Percentiles rank a stretch among this genome's conserved stretches.
Conservation (phyloP, 1,140 invertebrate species). For the Leptonema lineaticorne region DNA sequence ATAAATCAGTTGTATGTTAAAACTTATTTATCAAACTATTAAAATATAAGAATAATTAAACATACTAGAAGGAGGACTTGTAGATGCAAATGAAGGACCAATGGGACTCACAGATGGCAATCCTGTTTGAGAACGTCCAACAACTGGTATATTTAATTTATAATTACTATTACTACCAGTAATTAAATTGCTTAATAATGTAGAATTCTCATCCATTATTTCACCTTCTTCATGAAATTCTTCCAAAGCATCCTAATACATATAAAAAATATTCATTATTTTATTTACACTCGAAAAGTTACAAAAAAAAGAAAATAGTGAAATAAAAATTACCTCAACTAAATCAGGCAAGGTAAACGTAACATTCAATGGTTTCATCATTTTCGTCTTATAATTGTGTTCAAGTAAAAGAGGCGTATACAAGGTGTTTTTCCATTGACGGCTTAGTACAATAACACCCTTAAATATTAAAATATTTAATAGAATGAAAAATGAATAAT, state of each 20-base stretch:
- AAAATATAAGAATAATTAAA: background rate
- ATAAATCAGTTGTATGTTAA: background rate
- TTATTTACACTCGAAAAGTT: background rate
- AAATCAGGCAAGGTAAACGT: constrained; percentile 83
- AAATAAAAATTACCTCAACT: constrained; percentile 65
- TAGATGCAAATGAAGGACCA: constrained; percentile 55
- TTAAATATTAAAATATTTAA: constrained; percentile 44
- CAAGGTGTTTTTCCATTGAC: constrained; percentile 95
- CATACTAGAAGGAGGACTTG: constrained; percentile 59
- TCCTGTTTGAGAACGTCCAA: constrained; percentile 11
- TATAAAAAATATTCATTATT: background rate
- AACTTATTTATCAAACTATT: background rate
- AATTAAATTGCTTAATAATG: constrained; percentile 64
- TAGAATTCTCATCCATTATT: constrained; percentile 82
- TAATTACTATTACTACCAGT: constrained; percentile 49
- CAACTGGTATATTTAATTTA: constrained; percentile 46
- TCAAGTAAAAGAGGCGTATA: constrained; percentile 91
- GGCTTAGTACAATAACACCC: constrained; percentile 88
- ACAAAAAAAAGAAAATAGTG: background rate
- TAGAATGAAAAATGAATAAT: background rate
- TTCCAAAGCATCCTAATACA: constrained; percentile 36
- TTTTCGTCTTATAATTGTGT: constrained; percentile 83
- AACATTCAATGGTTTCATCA: constrained; percentile 81
- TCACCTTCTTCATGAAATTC: constrained; percentile 60
- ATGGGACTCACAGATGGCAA: constrained; percentile 33